Evolutionary conservation across 2,797 vertebrate species (phyloP).

Genomic region (Acanthurus lineatus): DNA sequence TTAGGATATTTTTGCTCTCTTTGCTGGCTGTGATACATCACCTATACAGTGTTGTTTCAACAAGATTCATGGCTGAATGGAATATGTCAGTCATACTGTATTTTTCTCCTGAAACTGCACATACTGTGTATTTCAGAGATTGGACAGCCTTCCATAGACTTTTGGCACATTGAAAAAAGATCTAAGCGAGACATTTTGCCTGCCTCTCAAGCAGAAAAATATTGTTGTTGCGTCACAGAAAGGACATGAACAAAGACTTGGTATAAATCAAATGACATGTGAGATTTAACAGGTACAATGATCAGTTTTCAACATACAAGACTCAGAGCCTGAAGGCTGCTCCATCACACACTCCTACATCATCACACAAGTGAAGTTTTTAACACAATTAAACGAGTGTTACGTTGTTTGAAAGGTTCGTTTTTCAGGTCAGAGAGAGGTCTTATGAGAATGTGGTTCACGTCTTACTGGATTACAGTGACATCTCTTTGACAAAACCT

Average conservation of each 20-base stretch:
- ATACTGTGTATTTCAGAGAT: slow-evolving; percentile 4
- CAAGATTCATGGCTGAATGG: slow-evolving; percentile 22
- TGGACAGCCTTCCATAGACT: slow-evolving; percentile 8
- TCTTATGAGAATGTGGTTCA: slow-evolving; percentile 53
- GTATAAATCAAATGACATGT: neutral
- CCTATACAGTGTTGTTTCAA: slow-evolving; percentile 18
- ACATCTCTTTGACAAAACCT: slow-evolving; percentile 64
- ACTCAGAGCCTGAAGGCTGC: neutral
- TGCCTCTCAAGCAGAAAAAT: slow-evolving; percentile 8
- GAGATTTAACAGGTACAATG: neutral
- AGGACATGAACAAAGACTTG: neutral
- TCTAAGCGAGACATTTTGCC: neutral
- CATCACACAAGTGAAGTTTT: neutral
- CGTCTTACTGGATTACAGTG: slow-evolving; percentile 69
- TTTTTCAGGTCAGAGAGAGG: slow-evolving; percentile 55
- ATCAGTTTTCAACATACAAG: neutral
- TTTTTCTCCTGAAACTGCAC: slow-evolving; percentile 20
- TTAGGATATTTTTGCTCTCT: slow-evolving; percentile 21
- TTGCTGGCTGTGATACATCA: slow-evolving; percentile 16
- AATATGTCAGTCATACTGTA: slow-evolving; percentile 15
- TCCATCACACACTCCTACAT: neutral
- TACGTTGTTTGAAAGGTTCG: slow-evolving; percentile 37
- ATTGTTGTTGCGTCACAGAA: neutral
- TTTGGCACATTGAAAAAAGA: neutral
- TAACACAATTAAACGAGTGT: slow-evolving; percentile 13